Evolutionary conservation across 2,888 invertebrate genomes (phyloP).

Genomic region (Eubasilissa splendida): DNA sequence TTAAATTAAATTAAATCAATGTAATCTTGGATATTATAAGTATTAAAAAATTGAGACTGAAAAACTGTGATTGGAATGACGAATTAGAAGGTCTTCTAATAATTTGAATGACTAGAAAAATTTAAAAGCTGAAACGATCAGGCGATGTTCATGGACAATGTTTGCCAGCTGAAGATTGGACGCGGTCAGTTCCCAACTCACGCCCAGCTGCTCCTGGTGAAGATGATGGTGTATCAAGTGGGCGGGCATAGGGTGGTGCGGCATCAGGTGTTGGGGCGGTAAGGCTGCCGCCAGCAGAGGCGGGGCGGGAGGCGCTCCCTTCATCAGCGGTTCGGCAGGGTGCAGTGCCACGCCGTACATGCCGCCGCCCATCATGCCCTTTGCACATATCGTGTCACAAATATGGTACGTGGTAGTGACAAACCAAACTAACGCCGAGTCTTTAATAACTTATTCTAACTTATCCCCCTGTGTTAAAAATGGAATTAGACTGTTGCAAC

Average conservation of each 20-base stretch:
- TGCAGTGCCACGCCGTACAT: constrained; percentile 56
- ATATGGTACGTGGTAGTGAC: neutral
- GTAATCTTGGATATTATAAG: too few species aligned
- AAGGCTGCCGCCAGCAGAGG: constrained; percentile 73
- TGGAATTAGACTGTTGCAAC: too few species aligned
- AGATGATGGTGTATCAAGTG: constrained; percentile 69
- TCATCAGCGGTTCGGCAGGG: constrained; percentile 60
- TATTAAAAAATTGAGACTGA: too few species aligned
- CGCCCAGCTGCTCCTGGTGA: constrained; percentile 78
- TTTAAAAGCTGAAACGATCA: too few species aligned
- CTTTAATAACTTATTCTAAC: too few species aligned
- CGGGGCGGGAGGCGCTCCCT: constrained; percentile 62
- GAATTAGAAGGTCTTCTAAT: too few species aligned
- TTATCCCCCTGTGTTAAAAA: too few species aligned
- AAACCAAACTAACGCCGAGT: too few species aligned
- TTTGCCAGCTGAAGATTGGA: constrained; percentile 41
- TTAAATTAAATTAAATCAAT: too few species aligned
- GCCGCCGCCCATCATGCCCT: constrained; percentile 50
- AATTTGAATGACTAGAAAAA: too few species aligned
- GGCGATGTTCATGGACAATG: neutral
- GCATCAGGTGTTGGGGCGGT: constrained; percentile 72
- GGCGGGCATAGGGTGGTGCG: constrained; percentile 73
- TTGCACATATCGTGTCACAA: constrained; percentile 9
- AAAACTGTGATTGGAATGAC: too few species aligned
- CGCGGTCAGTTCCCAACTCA: constrained; percentile 65